Percentiles rank a stretch among this genome's conserved stretches.
Conservation (phyloP, 53 echinoderm and acorn worm species). For the Mesocentrotus franciscanus region DNA sequence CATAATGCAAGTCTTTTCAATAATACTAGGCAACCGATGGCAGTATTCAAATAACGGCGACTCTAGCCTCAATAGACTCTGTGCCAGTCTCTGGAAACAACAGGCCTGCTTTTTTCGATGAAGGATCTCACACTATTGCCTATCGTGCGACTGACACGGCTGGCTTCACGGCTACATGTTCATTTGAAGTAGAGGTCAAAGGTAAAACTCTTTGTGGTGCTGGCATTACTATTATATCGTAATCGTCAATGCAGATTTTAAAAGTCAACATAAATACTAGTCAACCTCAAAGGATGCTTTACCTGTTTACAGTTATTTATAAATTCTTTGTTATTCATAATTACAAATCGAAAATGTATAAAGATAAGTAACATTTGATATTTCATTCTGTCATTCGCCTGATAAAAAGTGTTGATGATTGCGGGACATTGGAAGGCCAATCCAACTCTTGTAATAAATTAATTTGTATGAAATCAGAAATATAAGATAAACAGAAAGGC, state of each 20-base stretch:
- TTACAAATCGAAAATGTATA: no score
- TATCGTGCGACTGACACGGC: slow-evolving; percentile 74
- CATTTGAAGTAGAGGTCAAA: slow-evolving; percentile 68
- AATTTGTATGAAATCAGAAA: no score
- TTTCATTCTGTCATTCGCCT: no score
- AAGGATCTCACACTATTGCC: slow-evolving; percentile 63
- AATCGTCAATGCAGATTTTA: not conserved
- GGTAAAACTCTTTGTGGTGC: slow-evolving; percentile 3
- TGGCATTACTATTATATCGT: not conserved
- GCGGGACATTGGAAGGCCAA: no score
- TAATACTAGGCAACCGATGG: slow-evolving; percentile 50
- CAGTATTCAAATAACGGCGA: slow-evolving; percentile 12
- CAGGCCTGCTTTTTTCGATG: slow-evolving; percentile 45
- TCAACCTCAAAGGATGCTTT: not conserved
- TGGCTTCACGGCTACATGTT: slow-evolving; percentile 71
- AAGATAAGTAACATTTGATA: no score
- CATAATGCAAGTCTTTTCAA: not conserved
- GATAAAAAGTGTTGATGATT: no score
- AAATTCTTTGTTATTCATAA: no score
- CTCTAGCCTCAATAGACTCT: slow-evolving; percentile 24
- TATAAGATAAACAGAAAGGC: no score
- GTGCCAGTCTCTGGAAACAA: slow-evolving; percentile 44
- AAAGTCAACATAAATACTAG: not conserved
- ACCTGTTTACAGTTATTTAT: no score
- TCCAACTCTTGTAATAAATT: no score